Base-by-base conservation (phyloP, 2,797 vertebrate species). In the Diceros bicornis region DNA sequence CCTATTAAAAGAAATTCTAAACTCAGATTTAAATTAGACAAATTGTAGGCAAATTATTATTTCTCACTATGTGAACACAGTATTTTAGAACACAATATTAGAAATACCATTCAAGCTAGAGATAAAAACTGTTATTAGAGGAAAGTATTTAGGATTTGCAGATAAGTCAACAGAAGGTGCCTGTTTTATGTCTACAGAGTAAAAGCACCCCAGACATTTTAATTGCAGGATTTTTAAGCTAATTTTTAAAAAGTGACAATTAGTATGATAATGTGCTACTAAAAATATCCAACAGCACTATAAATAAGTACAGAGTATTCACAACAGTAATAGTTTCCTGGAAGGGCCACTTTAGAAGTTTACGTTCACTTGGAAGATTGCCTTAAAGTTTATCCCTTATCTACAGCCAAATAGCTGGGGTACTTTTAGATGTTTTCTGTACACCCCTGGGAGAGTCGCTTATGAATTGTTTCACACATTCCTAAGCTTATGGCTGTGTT, bases 11-110 rank as follows among this genome's bases (percentile, higher is more conserved):
- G 97, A 95, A 98, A 98, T 98, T 97, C 97, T 98, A 77, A 98
- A 95, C 21, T 98, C 96, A 93, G 86, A 98, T 98, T 98, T 98
- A 97, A 98, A 98, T 97, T 93, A 99, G 97, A 90, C 94, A 97
- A 88, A 91, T 97, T 97, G 94, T 98, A 99, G 97, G 91, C 98
- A 96, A 98, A 98, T 98, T 97, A 97, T 98, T 98, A 98, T 98
- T 98, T 98, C 97, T 98, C 95, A 95, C 96, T 98, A 98, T 66
- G 88, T 97, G 97, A 98, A 98, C 97, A 96, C n/a, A 97, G 98
- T 98, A 93, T 98, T 97, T 52, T 98, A 99, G 98, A 97, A 96
- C 61, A 83, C 66, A 77, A 34, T 62, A 61, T 21, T 77, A 93
- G 88, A 72, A 95, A 75, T 47, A 91, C 69, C 91, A 62, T 75